A percentile compares a stretch with the other conserved stretches of the same genome.
These are phyloP conservation scores for Rotaria macrura DNA, from an alignment of 2,888 invertebrate genomes.

Conservation along the genomic window DNA sequence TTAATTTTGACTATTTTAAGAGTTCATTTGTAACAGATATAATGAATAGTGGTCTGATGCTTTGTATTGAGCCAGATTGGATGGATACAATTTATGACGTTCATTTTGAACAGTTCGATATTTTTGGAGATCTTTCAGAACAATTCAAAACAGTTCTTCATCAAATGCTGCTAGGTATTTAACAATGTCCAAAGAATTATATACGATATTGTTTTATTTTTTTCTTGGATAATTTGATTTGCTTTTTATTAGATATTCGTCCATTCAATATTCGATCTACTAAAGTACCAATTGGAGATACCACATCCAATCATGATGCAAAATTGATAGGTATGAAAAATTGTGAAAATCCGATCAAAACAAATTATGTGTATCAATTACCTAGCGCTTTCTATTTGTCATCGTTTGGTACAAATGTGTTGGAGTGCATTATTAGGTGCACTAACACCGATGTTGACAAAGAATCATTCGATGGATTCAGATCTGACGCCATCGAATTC, in stretches of 20 bases:
- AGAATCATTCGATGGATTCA: not conserved
- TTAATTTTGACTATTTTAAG: not conserved
- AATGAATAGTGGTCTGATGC: slow-evolving; percentile 16
- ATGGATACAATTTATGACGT: not conserved
- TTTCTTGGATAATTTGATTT: not conserved
- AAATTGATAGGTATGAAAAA: not conserved
- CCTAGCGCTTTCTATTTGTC: not conserved
- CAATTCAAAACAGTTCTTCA: not conserved
- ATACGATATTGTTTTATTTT: no score
- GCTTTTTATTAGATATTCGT: not conserved
- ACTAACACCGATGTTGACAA: not conserved
- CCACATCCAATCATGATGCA: not conserved
- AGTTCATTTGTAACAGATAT: not conserved
- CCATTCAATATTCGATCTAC: not conserved
- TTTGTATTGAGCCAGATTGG: slow-evolving; percentile 16
- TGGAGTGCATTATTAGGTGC: slow-evolving; percentile 19
- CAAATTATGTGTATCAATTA: not conserved
- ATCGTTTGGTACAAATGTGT: not conserved
- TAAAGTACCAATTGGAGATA: not conserved
- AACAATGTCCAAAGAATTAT: no score
- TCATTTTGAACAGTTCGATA: not conserved
- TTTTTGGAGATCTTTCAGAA: not conserved
- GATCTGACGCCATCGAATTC: not conserved
- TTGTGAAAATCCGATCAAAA: no score
- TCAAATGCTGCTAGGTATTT: not conserved